Conservation (phyloP, 2,113 vertebrate species). For the Phyllostomus hastatus region DNA sequence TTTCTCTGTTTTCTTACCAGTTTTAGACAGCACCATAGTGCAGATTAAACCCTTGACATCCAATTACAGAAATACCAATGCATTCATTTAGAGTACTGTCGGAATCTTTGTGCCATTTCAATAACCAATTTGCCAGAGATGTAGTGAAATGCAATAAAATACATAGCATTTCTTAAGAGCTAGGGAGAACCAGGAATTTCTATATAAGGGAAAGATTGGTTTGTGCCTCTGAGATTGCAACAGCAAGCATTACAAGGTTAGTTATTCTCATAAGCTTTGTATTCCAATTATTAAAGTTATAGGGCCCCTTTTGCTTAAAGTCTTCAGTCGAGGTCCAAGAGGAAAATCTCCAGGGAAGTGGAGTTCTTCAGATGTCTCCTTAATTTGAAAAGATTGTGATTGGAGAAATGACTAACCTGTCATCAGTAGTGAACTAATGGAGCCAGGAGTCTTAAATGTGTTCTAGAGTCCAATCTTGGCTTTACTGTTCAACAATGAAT, state of each 20-base stretch:
- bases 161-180: slow-evolving; percentile 21
- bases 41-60: slow-evolving; percentile 39
- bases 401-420: neutral
- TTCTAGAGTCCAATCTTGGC: neutral
- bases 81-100: slow-evolving; percentile 62
- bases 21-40: slow-evolving; percentile 33
- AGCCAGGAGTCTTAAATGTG: neutral
- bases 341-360: neutral
- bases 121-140: slow-evolving; percentile 48
- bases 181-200: slow-evolving; percentile 31
- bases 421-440: neutral
- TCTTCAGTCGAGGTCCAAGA: slow-evolving; percentile 25
- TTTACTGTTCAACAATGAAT: neutral
- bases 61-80: slow-evolving; percentile 25
- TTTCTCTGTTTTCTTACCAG: slow-evolving; percentile 43
- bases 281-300: slow-evolving; percentile 41
- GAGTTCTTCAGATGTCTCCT: slow-evolving; percentile 15
- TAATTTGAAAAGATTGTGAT: neutral
- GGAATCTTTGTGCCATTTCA: slow-evolving; percentile 53
- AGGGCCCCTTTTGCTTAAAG: slow-evolving; percentile 22
- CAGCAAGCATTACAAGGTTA: slow-evolving; percentile 16
- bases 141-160: slow-evolving; percentile 41
- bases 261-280: slow-evolving; percentile 32
- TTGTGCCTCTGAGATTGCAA: slow-evolving; percentile 13
- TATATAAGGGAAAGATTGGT: slow-evolving; percentile 53